phyloP scores from a whole-genome alignment of 1,140 invertebrate genomes.

The Micrasema longulum region DNA sequence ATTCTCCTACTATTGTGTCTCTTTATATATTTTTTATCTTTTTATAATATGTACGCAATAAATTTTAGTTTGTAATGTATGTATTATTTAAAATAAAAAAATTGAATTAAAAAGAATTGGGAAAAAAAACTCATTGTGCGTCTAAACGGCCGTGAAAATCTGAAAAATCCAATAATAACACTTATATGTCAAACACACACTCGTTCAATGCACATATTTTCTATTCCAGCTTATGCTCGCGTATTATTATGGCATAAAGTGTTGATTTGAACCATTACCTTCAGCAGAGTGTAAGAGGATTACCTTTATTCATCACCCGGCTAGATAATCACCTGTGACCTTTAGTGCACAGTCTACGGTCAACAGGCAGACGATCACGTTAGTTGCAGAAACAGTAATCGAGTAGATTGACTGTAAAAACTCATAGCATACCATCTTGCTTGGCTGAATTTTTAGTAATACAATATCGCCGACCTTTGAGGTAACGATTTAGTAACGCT shows the following conservation, averaged over 20 bases:
- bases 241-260: not conserved
- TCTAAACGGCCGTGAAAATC: no score
- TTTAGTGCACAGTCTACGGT: not conserved
- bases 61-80: no score
- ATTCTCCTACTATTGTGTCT: no score
- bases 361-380: not conserved
- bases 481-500: constrained; percentile 12
- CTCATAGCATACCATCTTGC: not conserved
- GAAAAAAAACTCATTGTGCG: no score
- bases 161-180: no score
- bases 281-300: not conserved
- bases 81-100: no score
- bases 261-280: not conserved
- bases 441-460: constrained; percentile 6
- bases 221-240: no score
- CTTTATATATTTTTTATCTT: no score
- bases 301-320: not conserved
- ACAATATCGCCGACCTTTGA: constrained; percentile 1
- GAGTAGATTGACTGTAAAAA: not conserved
- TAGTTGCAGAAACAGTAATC: not conserved
- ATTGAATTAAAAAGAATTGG: no score
- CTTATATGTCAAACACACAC: no score
- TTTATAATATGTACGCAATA: no score
- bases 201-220: no score
- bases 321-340: not conserved